These are phyloP conservation scores for Moxostoma hubbsi DNA, from an alignment of 2,797 vertebrate genomes.

Conservation along the genomic window DNA sequence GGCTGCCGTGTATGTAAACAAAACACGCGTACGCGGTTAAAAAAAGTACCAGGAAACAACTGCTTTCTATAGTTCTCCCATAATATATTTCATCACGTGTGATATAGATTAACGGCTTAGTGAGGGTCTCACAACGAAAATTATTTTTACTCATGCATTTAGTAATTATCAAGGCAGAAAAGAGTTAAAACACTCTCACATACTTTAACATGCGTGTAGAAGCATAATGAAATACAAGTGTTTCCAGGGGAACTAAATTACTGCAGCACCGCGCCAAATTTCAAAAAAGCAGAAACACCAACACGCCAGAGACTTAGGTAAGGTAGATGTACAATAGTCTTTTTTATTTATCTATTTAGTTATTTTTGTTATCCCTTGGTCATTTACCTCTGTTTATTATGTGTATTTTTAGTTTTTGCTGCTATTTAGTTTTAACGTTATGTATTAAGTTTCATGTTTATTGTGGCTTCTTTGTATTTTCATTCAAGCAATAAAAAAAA, in stretches of 20 bases:
- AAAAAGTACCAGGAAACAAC: conserved; percentile 33
- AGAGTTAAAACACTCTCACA: neutral
- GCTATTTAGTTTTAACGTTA: too few relatives aligned
- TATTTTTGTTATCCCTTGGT: too few relatives aligned
- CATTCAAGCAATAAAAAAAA: too few relatives aligned
- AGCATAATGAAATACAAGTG: neutral
- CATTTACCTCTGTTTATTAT: too few relatives aligned
- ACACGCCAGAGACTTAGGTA: neutral
- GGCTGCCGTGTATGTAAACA: conserved; percentile 20
- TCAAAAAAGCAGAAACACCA: conserved; percentile 19
- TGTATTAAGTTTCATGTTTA: too few relatives aligned
- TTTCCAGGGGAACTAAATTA: conserved; percentile 46
- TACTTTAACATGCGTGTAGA: too few relatives aligned
- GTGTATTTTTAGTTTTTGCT: too few relatives aligned
- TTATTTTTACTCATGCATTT: neutral
- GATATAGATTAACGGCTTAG: neutral
- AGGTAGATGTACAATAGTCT: too few relatives aligned
- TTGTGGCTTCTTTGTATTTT: too few relatives aligned
- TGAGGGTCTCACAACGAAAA: neutral
- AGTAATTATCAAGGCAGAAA: neutral
- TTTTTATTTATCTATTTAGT: too few relatives aligned
- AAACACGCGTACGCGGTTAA: conserved; percentile 25
- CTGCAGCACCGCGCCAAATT: conserved; percentile 57
- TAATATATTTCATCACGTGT: neutral
- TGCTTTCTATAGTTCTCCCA: neutral